These are phyloP conservation scores for Tenthredo distinguenda DNA, from an alignment of 2,888 invertebrate genomes.

Conservation along the genomic window DNA sequence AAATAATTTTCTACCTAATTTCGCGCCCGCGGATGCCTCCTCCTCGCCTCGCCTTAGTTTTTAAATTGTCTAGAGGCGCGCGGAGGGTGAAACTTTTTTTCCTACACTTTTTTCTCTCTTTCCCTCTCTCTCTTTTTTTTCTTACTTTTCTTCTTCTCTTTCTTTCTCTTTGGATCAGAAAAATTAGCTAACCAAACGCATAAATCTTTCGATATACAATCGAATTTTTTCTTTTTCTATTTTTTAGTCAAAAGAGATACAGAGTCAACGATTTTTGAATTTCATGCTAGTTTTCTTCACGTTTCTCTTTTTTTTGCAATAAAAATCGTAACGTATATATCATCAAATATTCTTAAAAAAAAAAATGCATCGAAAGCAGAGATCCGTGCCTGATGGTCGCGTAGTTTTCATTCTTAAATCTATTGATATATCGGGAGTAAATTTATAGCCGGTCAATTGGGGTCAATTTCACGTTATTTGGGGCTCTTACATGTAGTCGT, in stretches of 20 bases:
- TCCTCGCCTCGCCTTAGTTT: conserved; percentile 42
- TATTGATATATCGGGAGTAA: neutral
- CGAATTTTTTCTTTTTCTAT: too few relatives aligned
- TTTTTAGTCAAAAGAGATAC: neutral
- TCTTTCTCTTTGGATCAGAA: neutral
- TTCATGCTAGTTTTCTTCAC: neutral
- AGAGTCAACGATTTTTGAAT: neutral
- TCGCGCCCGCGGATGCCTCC: conserved; percentile 30
- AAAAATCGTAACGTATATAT: neutral
- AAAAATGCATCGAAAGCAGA: neutral
- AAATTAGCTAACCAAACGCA: conserved; percentile 14
- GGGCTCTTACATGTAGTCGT: neutral
- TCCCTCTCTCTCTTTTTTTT: neutral
- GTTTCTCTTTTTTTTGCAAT: neutral
- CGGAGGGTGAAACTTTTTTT: conserved; percentile 46
- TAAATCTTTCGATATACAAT: conserved; percentile 29
- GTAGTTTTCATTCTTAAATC: neutral
- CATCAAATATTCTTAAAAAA: neutral
- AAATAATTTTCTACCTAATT: conserved; percentile 64
- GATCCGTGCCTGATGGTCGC: neutral
- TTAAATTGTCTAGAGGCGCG: conserved; percentile 48
- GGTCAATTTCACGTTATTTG: conserved; percentile 31
- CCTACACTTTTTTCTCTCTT: neutral
- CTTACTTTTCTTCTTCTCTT: neutral
- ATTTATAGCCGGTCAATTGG: conserved; percentile 27